Conservation (phyloP, 2,113 vertebrate species). For the Chlorodrepanis virens region DNA sequence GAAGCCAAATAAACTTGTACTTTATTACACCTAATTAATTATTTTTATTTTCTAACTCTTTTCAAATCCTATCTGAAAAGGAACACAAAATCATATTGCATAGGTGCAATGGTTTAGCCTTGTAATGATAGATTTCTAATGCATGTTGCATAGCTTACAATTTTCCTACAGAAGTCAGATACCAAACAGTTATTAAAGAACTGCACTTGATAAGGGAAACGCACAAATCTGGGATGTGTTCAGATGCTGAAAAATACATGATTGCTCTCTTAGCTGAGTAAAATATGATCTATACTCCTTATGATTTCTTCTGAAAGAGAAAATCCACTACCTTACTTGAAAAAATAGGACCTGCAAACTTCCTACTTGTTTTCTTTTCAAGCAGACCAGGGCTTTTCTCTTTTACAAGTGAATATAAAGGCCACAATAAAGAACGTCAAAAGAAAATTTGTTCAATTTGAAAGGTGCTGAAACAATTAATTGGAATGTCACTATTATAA, state of each 20-base stretch:
- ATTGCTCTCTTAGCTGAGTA: background rate
- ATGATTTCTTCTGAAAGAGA: background rate
- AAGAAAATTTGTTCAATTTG: conserved; percentile 45
- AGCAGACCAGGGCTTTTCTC: background rate
- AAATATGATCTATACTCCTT: background rate
- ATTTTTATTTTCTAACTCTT: background rate
- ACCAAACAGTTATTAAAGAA: background rate
- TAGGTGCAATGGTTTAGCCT: background rate
- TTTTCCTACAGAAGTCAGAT: background rate
- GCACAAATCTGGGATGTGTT: background rate
- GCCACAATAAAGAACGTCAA: conserved; percentile 5
- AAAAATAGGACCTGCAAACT: background rate
- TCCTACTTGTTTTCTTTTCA: background rate
- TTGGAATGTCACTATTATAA: conserved; percentile 56
- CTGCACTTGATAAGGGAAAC: background rate
- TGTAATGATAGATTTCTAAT: background rate
- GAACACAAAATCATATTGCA: background rate
- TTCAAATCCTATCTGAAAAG: background rate
- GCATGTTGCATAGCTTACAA: background rate
- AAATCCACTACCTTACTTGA: background rate
- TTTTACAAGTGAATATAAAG: conserved; percentile 3
- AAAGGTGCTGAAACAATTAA: conserved; percentile 59
- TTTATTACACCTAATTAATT: background rate
- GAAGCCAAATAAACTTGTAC: background rate
- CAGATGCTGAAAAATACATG: background rate